phyloP scores from a whole-genome alignment of 1,140 invertebrate species.

The Philopotamus ludificatus region DNA sequence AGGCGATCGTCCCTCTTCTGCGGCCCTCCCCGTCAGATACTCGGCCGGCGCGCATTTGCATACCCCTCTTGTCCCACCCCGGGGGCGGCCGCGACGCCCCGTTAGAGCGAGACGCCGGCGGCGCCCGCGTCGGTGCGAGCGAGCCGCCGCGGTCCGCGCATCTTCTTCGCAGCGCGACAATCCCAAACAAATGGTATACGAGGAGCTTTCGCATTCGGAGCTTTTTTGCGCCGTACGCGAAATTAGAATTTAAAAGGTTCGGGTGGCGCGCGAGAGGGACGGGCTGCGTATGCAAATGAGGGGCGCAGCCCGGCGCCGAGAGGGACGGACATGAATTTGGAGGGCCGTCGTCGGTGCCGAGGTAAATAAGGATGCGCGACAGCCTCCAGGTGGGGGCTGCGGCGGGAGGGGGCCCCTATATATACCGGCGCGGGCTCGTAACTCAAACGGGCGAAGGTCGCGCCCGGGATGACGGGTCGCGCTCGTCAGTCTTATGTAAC shows the following conservation, averaged over 20 bases:
- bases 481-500: background rate
- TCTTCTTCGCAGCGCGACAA: conserved; percentile 32
- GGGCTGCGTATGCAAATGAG: conserved; percentile 33
- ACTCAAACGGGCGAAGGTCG: conserved; percentile 10
- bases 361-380: conserved; percentile 20
- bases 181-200: conserved; percentile 33
- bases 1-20: conserved; percentile 41
- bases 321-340: conserved; percentile 37
- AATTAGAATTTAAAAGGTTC: conserved; percentile 42
- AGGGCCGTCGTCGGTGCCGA: conserved; percentile 25
- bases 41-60: conserved; percentile 39
- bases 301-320: conserved; percentile 17
- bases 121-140: background rate
- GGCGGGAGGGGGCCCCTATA: conserved; percentile 1
- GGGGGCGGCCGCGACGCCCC: conserved; percentile 4
- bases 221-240: conserved; percentile 37
- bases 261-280: conserved; percentile 35
- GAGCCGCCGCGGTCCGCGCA: background rate
- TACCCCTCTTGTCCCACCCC: conserved; percentile 32
- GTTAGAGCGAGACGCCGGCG: conserved; percentile 32
- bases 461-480: background rate
- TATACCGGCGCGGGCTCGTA: background rate
- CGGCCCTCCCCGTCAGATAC: conserved; percentile 13
- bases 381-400: conserved; percentile 9
- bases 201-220: conserved; percentile 12